Conservation (phyloP, 2,113 vertebrate genomes). For the Solea solea region DNA sequence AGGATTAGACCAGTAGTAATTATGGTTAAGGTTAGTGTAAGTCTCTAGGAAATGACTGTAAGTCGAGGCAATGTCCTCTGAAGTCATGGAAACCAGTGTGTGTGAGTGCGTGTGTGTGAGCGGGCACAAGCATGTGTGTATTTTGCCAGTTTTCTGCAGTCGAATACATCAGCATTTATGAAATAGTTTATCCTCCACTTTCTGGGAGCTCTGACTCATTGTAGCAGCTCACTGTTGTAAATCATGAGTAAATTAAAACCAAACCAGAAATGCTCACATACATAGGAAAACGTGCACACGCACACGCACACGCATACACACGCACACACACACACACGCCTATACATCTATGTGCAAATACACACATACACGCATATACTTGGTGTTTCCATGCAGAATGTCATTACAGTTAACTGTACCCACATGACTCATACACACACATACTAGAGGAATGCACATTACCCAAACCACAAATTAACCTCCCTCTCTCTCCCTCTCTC, state of each 20-base stretch:
- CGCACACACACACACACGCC: neutral
- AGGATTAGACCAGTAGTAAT: too few species aligned
- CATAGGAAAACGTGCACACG: neutral
- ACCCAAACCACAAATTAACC: constrained; percentile 56
- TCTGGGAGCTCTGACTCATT: constrained; percentile 77
- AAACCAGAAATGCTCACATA: constrained; percentile 31
- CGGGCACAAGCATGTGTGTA: too few species aligned
- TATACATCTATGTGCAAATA: constrained; percentile 3
- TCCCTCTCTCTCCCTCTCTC: constrained; percentile 1
- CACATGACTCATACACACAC: constrained; percentile 47
- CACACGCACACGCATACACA: constrained; percentile 19
- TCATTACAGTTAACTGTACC: constrained; percentile 38
- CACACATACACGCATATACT: constrained; percentile 23
- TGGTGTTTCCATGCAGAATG: constrained; percentile 22
- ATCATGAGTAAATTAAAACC: constrained; percentile 58
- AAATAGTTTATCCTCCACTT: constrained; percentile 21
- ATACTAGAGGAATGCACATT: constrained; percentile 45
- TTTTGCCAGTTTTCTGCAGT: constrained; percentile 16
- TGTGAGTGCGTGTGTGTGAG: constrained; percentile 11
- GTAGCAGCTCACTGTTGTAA: constrained; percentile 50
- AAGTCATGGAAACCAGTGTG: too few species aligned
- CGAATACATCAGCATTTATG: constrained; percentile 8
- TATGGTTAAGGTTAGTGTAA: too few species aligned
- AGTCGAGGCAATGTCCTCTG: too few species aligned
- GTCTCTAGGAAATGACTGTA: too few species aligned